Conservation (phyloP, 2,113 vertebrate genomes). For the Chroicocephalus ridibundus region DNA sequence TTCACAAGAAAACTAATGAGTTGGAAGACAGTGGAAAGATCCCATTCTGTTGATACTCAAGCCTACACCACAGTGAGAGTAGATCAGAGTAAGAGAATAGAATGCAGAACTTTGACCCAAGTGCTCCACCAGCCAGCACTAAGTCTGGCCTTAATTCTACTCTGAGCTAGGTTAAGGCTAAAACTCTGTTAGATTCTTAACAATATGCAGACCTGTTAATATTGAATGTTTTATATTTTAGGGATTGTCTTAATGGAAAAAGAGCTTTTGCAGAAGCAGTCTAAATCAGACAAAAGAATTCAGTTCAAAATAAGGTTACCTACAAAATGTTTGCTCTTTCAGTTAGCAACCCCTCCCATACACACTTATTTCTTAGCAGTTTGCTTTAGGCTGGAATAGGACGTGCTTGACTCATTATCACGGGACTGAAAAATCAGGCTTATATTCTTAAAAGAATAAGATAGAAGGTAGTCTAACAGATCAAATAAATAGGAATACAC, state of each 20-base stretch:
- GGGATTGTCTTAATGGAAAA: not conserved
- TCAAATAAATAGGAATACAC: not conserved
- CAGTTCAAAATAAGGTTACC: not conserved
- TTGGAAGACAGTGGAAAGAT: not conserved
- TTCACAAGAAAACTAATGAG: not conserved
- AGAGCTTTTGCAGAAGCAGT: not conserved
- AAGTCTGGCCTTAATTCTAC: not conserved
- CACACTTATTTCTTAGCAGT: not conserved
- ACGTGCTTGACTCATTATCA: not conserved
- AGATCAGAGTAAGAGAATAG: not conserved
- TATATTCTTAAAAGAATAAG: not conserved
- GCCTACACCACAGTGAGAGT: not conserved
- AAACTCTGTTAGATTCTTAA: not conserved
- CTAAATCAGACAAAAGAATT: not conserved
- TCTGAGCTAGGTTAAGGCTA: not conserved
- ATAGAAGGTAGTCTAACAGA: not conserved
- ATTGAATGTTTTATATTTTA: not conserved
- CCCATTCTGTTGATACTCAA: not conserved
- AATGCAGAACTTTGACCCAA: not conserved
- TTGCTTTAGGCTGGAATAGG: not conserved
- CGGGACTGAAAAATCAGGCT: not conserved
- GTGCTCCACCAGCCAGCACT: not conserved
- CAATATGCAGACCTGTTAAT: not conserved
- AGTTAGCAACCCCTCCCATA: not conserved
- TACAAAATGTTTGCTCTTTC: not conserved